Evolutionary conservation across 2,888 invertebrate species (phyloP), one percentile per base, ranked within the genome.

Genomic region (Lepidonotus clava): DNA sequence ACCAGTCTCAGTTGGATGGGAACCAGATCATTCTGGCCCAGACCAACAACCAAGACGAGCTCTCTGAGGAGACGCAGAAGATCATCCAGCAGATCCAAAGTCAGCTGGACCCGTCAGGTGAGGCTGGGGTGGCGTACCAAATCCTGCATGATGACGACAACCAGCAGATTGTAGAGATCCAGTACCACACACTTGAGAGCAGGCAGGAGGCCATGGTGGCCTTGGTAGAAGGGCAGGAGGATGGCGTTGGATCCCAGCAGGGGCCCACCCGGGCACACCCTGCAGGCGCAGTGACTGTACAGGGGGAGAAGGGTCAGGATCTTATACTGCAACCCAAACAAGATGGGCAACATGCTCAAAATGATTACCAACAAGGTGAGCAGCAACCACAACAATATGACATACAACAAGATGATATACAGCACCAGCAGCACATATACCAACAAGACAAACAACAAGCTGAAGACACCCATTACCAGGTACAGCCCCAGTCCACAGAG

Each of bases 141-240:
- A 86, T 88, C 61, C 77, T 88, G 21, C 88, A 83, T 28, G 88
- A 88, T 34, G 88, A 87, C 11, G 87, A 88, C 21, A 46, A 87
- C 38, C 87, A 87, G 46, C 88, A 87, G 51, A 86, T 88, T 18
- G 87, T 88, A 1, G 88, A 88, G 66, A 87, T 88, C 41, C 88
- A 87, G 41, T 88, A 88, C 67, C 66, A 61, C 51, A 41, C 84
- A 38, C 2, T 8, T 40, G 40, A 38, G 32, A 28, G 51, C 40
- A 14, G 28, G 18, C 24, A 46, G 38, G 28, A 46, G 28, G 38
- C 6, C 32, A 34, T 61, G 14, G 28, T 38, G 34, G 34, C 51
- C 18, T 38, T 41, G 28, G 21, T 24, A 32, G 66, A 83, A 36
- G n/a, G 28, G 28, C n/a, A 40, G 32, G 41, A 66, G 41, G 66